A percentile compares a stretch with the other conserved stretches of the same genome.
Conservation (phyloP, 1,140 invertebrate genomes). For the Drosophila micromelanica region DNA sequence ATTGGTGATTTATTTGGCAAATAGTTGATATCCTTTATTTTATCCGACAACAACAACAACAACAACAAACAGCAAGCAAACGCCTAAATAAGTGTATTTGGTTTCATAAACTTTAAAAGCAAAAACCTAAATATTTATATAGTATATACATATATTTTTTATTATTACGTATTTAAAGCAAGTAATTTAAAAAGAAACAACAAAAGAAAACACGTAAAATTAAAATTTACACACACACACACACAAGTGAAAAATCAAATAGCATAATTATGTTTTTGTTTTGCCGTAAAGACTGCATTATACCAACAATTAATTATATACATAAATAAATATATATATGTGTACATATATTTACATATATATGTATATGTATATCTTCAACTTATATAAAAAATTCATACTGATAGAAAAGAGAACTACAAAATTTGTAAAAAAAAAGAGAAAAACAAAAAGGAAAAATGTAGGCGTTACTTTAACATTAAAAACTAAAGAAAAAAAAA, state of each 20-base stretch:
- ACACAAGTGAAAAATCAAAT: conserved; percentile 55
- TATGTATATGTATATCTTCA: no score
- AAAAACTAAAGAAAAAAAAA: no score
- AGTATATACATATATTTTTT: conserved; percentile 70
- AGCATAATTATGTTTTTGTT: conserved; percentile 83
- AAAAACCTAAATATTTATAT: conserved; percentile 70
- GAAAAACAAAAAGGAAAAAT: no score
- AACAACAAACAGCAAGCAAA: conserved; percentile 16
- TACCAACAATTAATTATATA: conserved; percentile 31
- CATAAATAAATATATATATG: no score
- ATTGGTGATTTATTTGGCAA: not conserved
- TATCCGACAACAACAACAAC: not conserved
- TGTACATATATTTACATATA: no score
- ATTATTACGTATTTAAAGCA: conserved; percentile 72
- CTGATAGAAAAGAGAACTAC: no score
- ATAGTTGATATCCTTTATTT: conserved; percentile 7
- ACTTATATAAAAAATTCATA: no score
- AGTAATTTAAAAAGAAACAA: conserved; percentile 22
- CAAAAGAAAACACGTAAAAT: no score
- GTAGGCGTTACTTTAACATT: no score
- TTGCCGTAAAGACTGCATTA: conserved; percentile 84
- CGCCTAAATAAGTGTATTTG: conserved; percentile 76
- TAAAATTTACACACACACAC: conserved; percentile 33
- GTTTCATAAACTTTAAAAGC: conserved; percentile 76
- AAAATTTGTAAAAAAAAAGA: no score